Evolutionary conservation across 2,113 vertebrate genomes (phyloP).

Genomic region (Prolemur simus): DNA sequence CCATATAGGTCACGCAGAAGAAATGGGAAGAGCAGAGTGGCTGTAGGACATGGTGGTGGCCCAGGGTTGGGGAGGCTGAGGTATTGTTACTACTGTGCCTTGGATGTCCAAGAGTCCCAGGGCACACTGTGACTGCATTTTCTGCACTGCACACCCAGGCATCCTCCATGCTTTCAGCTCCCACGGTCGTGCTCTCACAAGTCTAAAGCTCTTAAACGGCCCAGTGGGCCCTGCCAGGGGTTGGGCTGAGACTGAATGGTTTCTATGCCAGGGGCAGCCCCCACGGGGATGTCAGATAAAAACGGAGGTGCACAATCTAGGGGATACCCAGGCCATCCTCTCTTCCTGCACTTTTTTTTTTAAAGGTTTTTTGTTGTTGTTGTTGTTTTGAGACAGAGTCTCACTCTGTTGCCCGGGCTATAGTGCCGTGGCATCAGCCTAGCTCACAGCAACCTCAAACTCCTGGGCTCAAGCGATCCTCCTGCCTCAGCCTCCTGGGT

Average conservation of each 20-base stretch:
- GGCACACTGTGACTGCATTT: slow-evolving; percentile 34
- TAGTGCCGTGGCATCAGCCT: no score
- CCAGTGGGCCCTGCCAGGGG: not conserved
- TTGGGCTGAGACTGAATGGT: not conserved
- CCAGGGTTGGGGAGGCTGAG: not conserved
- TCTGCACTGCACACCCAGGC: slow-evolving; percentile 58
- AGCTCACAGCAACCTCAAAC: no score
- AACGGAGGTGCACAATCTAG: not conserved
- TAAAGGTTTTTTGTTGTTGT: no score
- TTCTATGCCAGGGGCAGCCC: not conserved
- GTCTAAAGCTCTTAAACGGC: not conserved
- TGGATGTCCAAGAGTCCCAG: slow-evolving; percentile 55
- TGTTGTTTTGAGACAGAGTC: no score
- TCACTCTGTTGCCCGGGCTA: no score
- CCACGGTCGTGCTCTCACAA: not conserved
- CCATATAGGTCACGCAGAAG: not conserved
- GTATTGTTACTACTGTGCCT: slow-evolving; percentile 42
- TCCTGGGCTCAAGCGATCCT: no score
- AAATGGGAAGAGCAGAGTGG: slow-evolving; percentile 22
- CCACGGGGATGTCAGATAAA: not conserved
- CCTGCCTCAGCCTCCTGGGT: no score
- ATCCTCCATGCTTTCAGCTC: not conserved
- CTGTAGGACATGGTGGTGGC: not conserved
- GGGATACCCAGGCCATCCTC: not conserved
- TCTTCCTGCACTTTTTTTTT: not conserved